These are phyloP conservation scores for Folsomia candida DNA, from an alignment of 2,888 invertebrate species.

Conservation along the genomic window DNA sequence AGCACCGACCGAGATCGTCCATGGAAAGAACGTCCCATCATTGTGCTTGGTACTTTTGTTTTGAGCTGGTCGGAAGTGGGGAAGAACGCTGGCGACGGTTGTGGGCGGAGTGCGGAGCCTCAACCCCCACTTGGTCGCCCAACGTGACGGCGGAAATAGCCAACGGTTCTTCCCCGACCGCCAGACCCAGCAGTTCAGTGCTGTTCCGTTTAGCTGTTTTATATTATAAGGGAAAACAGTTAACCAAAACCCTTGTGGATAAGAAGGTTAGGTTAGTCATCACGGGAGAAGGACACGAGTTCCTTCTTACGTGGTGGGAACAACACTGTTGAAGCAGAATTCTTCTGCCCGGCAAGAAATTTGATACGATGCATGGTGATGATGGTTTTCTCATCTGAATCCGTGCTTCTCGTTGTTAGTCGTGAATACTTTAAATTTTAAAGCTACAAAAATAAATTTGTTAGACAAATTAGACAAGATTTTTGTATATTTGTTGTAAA, in stretches of 20 bases:
- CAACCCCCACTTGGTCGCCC: not conserved
- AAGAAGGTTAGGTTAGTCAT: conserved; percentile 6
- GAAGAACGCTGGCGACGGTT: not conserved
- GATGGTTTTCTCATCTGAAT: too few species aligned
- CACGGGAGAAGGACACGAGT: not conserved
- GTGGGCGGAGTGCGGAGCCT: conserved; percentile 14
- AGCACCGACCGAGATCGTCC: not conserved
- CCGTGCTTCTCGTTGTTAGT: too few species aligned
- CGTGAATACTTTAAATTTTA: too few species aligned
- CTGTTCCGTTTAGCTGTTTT: conserved; percentile 11
- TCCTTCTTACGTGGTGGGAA: not conserved
- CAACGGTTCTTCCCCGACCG: not conserved
- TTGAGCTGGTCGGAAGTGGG: not conserved
- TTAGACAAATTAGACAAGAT: too few species aligned
- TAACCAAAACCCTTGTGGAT: conserved; percentile 12
- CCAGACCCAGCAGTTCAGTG: not conserved
- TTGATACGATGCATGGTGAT: too few species aligned
- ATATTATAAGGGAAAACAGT: conserved; percentile 14
- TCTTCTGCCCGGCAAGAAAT: too few species aligned
- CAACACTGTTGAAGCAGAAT: too few species aligned
- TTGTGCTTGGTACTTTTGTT: conserved; percentile 1
- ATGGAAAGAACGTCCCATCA: conserved; percentile 1
- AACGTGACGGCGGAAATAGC: not conserved
- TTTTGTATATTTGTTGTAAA: too few species aligned
- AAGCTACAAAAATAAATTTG: too few species aligned